A percentile compares a stretch with the other conserved stretches of the same genome.
phyloP scores from a whole-genome alignment of 2,888 invertebrate genomes.

The Spilarctia lutea region DNA sequence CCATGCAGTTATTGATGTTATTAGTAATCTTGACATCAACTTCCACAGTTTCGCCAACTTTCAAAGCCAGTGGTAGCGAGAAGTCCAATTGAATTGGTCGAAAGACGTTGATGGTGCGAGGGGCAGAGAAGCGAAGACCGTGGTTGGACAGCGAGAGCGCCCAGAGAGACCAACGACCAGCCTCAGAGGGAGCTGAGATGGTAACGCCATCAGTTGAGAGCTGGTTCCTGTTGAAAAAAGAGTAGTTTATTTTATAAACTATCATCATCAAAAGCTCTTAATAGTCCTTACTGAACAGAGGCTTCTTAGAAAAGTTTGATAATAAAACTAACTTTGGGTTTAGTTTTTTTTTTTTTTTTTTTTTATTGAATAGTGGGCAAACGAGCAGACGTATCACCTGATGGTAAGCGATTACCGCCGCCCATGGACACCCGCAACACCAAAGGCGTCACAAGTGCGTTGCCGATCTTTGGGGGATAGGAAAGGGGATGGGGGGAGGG shows the following conservation, averaged over 20 bases:
- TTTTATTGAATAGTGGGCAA: too few species aligned
- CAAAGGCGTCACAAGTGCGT: too few species aligned
- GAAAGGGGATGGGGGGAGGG: too few species aligned
- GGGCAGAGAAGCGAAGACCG: constrained; percentile 85
- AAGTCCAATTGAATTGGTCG: constrained; percentile 88
- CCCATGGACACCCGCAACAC: too few species aligned
- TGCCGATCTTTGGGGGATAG: too few species aligned
- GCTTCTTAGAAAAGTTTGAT: too few species aligned
- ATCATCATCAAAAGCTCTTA: too few species aligned
- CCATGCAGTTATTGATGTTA: constrained; percentile 89
- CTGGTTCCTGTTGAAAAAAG: constrained; percentile 76
- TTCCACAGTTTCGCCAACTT: constrained; percentile 88
- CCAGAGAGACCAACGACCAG: constrained; percentile 89
- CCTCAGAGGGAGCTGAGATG: constrained; percentile 87
- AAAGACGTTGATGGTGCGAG: constrained; percentile 87
- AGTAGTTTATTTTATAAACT: neutral
- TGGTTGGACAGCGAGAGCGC: constrained; percentile 86
- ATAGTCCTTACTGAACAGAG: too few species aligned
- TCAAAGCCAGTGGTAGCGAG: constrained; percentile 85
- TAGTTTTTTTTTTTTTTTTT: too few species aligned
- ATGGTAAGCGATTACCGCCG: too few species aligned
- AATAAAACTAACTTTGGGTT: too few species aligned
- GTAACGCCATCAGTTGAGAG: constrained; percentile 87
- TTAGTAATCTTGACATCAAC: constrained; percentile 90
- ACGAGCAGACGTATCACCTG: too few species aligned